Conservation (phyloP, 2,113 vertebrate species). For the Danionella cerebrum region DNA sequence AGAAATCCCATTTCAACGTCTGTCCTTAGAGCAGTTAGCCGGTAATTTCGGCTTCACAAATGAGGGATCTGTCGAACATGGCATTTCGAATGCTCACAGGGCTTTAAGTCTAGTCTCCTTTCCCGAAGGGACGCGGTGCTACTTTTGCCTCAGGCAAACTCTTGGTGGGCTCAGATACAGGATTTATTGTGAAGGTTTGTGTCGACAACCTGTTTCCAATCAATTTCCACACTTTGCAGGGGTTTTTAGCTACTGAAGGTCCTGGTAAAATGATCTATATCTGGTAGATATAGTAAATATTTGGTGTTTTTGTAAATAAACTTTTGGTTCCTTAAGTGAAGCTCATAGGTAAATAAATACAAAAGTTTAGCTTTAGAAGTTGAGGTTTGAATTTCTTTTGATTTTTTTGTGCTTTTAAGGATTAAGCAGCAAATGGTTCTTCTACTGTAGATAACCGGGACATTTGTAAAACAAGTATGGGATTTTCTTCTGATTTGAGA, state of each 20-base stretch:
- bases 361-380: too few species aligned
- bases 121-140: constrained; percentile 7
- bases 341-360: too few species aligned
- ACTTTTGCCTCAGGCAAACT: constrained; percentile 7
- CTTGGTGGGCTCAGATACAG: constrained; percentile 11
- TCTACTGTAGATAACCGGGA: too few species aligned
- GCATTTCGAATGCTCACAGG: constrained; percentile 6
- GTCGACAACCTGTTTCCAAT: constrained; percentile 16
- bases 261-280: too few species aligned
- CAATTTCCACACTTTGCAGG: background rate
- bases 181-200: constrained; percentile 19
- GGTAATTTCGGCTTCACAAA: constrained; percentile 24
- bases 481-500: too few species aligned
- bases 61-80: constrained; percentile 16
- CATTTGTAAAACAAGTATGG: too few species aligned
- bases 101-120: constrained; percentile 16
- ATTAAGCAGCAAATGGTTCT: too few species aligned
- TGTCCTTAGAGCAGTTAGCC: constrained; percentile 2
- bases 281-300: too few species aligned
- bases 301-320: too few species aligned
- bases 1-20: constrained; percentile 36
- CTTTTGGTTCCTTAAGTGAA: too few species aligned
- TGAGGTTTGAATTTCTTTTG: too few species aligned
- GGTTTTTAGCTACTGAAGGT: background rate
- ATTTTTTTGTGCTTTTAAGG: too few species aligned